Percentiles rank a stretch among this genome's conserved stretches.
phyloP scores from a whole-genome alignment of 2,113 vertebrate species.

The Chrysochloris asiatica region DNA sequence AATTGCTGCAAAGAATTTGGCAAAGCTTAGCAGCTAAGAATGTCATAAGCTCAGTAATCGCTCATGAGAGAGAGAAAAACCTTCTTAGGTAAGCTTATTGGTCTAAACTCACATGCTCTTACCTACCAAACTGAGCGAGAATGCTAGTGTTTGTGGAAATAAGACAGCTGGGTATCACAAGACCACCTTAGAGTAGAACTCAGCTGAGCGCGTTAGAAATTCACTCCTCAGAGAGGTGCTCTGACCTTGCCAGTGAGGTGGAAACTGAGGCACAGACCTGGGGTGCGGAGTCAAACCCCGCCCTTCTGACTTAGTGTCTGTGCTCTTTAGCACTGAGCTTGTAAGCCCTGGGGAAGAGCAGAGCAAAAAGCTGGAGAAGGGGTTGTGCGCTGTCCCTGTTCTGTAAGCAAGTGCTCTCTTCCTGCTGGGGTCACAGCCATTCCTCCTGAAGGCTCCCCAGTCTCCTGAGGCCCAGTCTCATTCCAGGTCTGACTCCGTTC shows the following conservation, averaged over 20 bases:
- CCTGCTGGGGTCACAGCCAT: background rate
- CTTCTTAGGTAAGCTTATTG: background rate
- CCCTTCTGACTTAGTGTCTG: background rate
- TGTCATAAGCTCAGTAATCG: background rate
- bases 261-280: background rate
- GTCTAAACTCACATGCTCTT: background rate
- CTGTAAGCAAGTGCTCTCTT: background rate
- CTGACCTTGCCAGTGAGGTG: background rate
- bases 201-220: background rate
- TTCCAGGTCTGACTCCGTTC: background rate
- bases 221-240: background rate
- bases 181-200: background rate
- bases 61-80: background rate
- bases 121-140: too few species aligned
- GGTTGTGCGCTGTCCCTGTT: background rate
- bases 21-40: background rate
- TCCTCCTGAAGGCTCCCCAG: too few species aligned
- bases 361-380: background rate
- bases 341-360: background rate
- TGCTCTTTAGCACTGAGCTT: background rate
- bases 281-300: background rate
- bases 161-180: background rate
- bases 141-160: background rate
- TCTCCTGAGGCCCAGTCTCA: background rate
- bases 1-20: conserved; percentile 88